These are phyloP conservation scores for Alloscopus bannaensis DNA, from an alignment of 2,888 invertebrate species.

Conservation along the genomic window DNA sequence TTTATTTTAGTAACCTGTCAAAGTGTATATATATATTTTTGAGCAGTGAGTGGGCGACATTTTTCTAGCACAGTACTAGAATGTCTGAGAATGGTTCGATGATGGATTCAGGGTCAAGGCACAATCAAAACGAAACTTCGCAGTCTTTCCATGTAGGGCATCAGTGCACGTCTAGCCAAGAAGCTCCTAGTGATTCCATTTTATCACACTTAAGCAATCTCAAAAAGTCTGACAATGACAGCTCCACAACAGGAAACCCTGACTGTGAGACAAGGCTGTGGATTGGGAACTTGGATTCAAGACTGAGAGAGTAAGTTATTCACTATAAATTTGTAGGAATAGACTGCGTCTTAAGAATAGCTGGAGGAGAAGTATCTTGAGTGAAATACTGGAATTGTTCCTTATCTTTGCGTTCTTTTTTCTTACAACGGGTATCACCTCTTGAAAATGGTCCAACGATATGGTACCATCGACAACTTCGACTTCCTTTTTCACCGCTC, in stretches of 20 bases:
- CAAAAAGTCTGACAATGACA: neutral
- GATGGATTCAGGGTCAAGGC: no score
- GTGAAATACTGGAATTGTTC: slow-evolving; percentile 25
- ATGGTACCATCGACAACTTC: slow-evolving; percentile 95
- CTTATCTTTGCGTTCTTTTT: slow-evolving; percentile 61
- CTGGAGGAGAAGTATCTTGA: neutral
- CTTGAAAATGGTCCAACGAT: slow-evolving; percentile 96
- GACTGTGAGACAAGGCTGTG: slow-evolving; percentile 80
- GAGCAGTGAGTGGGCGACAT: no score
- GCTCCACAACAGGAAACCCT: neutral
- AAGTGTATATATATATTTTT: no score
- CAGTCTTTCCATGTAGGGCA: no score
- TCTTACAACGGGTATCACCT: slow-evolving; percentile 87
- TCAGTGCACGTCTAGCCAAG: no score
- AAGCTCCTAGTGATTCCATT: no score
- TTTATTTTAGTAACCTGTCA: no score
- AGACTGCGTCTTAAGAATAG: neutral
- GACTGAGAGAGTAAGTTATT: slow-evolving; percentile 94
- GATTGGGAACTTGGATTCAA: slow-evolving; percentile 93
- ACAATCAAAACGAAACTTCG: no score
- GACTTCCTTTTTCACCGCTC: slow-evolving; percentile 95
- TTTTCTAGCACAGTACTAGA: no score
- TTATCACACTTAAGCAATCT: no score
- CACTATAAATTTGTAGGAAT: slow-evolving; percentile 70
- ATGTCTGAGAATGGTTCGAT: no score